These are phyloP conservation scores for Nannobrachium achirus DNA, from an alignment of 2,113 vertebrate species.

Conservation along the genomic window DNA sequence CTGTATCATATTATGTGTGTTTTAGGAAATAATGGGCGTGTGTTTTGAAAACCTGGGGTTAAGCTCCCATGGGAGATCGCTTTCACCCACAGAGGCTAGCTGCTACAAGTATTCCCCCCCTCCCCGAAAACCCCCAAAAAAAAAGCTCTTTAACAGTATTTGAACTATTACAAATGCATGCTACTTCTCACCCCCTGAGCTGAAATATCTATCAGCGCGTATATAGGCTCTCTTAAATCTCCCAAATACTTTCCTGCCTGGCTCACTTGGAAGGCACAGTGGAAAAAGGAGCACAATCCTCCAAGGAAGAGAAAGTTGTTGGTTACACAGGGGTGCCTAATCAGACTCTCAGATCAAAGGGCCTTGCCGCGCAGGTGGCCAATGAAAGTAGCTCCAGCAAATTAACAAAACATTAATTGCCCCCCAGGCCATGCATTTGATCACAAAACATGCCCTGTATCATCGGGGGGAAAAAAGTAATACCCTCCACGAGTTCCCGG, in stretches of 20 bases:
- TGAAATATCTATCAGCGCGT: conserved; percentile 78
- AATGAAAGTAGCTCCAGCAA: conserved; percentile 71
- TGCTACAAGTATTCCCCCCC: conserved; percentile 8
- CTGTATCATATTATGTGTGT: conserved; percentile 20
- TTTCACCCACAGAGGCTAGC: conserved; percentile 49
- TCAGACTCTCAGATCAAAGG: conserved; percentile 77
- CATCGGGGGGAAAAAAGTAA: conserved; percentile 73
- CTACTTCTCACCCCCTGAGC: conserved; percentile 74
- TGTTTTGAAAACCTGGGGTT: conserved; percentile 31
- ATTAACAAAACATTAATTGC: conserved; percentile 79
- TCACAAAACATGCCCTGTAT: conserved; percentile 75
- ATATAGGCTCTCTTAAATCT: conserved; percentile 80
- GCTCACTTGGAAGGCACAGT: conserved; percentile 77
- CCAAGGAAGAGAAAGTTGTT: conserved; percentile 69
- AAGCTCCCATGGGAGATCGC: conserved; percentile 21
- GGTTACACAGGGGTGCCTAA: conserved; percentile 66
- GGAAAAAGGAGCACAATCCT: conserved; percentile 76
- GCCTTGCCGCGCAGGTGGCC: conserved; percentile 64
- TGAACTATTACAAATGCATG: conserved; percentile 71
- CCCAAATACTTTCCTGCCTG: conserved; percentile 79
- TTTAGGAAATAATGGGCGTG: conserved; percentile 24
- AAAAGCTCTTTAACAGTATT: conserved; percentile 61
- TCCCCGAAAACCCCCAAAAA: background rate
- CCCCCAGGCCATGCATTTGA: conserved; percentile 56
- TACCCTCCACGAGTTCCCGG: conserved; percentile 61